These are phyloP conservation scores for Takifugu ocellatus DNA, from an alignment of 2,797 vertebrate genomes.

Conservation along the genomic window DNA sequence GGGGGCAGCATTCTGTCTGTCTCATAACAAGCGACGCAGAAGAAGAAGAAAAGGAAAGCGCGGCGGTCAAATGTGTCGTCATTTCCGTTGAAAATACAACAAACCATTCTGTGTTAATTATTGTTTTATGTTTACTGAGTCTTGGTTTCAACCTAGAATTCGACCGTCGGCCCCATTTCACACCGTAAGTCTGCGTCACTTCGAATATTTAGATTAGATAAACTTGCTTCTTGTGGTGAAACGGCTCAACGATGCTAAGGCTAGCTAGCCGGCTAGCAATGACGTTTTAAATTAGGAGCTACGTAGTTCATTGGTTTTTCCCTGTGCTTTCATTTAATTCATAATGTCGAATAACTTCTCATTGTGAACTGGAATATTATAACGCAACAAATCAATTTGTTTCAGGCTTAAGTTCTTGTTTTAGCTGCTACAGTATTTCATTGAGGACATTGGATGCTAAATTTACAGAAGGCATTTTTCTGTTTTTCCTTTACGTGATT, in stretches of 20 bases:
- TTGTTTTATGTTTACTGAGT: not conserved
- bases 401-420: no score
- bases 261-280: not conserved
- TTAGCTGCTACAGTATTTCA: no score
- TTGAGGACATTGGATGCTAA: no score
- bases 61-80: constrained; percentile 16
- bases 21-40: not conserved
- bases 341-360: no score
- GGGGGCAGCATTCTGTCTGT: constrained; percentile 4
- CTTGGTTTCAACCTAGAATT: not conserved
- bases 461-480: no score
- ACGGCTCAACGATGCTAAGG: constrained; percentile 1
- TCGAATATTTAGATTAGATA: rapidly evolving
- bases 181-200: constrained; percentile 26
- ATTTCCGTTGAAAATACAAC: constrained; percentile 52
- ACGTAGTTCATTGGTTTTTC: not conserved
- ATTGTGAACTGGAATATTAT: no score
- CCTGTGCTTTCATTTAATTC: no score
- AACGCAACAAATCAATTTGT: no score
- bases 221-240: not conserved
- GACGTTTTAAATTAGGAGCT: not conserved
- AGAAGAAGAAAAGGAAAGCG: not conserved
- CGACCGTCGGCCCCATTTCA: not conserved
- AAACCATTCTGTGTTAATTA: constrained; percentile 16
- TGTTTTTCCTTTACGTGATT: no score